Base-by-base conservation (phyloP, 2,888 invertebrate genomes). In the Aphelenchoides bicaudatus region DNA sequence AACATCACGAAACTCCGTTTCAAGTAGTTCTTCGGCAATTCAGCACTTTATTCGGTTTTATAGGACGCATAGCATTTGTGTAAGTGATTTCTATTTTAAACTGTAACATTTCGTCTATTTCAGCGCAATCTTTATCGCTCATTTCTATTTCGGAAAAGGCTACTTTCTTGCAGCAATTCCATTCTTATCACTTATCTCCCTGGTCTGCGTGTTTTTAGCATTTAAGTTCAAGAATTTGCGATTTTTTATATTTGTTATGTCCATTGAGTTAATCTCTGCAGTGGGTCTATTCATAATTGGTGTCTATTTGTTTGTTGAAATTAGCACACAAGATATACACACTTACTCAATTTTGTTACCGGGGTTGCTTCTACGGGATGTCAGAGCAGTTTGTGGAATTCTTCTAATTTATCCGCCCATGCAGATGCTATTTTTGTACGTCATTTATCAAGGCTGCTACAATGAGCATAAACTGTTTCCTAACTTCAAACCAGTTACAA, bases 111-210 rank as follows among this genome's bases (percentile, higher is more conserved):
- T 10, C 6, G 16, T 10, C 25, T 19, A 6, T 43, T 43, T 10
- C 43, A 43, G 43, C 10, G 43, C 43, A 19, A 43, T 43, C 23
- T 10, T 21, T 25, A 43, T 43, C 23, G 25, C 23, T 19, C 10
- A 10, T 8, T 43, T 43, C 43, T 43, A 8, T 43, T 43, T 43
- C 43, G 43, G 43, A 10, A n/a, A 43, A 8, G 25, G 25, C 43
- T 43, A 43, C 23, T 6, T 43, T n/a, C 43, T 43, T 8, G 43
- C 8, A 19, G 23, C 25, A 8, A 25, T 43, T 21, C 43, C 43
- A n/a, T 6, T n/a, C 21, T 6, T 43, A 10, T 6, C n/a, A n/a
- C n/a, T 43, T 6, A 10, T 43, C 8, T 43, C 43, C 43, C 21
- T 6, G 6, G 16, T 43, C 10, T 6, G 43, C 23, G 43, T 43